Base-by-base conservation (phyloP, 2,113 vertebrate genomes). In the Lota lota region DNA sequence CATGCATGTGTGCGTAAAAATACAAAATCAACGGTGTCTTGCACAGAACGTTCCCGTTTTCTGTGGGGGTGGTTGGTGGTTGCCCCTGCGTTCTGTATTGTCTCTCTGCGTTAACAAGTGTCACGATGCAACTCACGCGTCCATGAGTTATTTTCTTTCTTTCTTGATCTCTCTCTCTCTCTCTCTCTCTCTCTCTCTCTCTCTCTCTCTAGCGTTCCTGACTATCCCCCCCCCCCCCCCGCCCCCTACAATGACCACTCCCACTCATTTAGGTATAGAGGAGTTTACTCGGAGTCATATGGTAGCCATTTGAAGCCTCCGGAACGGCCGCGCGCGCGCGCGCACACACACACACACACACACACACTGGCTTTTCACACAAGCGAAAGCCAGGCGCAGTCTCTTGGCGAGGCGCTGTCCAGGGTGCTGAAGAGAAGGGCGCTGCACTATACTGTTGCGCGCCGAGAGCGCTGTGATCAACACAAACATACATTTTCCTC, bases 201-300 rank as follows among this genome's bases (percentile, higher is more conserved):
- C 40, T 47, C 40, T 47, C 40, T 47, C 21, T 33, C 28, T 33
- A 33, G 28, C 28, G 28, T 33, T 5, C 28, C 28, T 33, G 28
- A 33, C 28, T 20, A 40, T 64, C 40, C 40, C 60, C 61, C 33
- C 15, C 14, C 6, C 19, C 28, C 51, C 51, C 40, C 57, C 53
- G 17, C 10, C 36, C 22, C 83, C 81, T 72, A 69, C 77, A 17
- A 5, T 76, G 76, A 83, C 77, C 88, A 84, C 84, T 79, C 75
- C 82, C 58, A 68, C 83, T 79, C 65, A 70, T 68, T 20, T 22
- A 51, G 78, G 28, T 22, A 72, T 63, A 54, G 65, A 28, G 40
- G 20, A 64, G 54, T 51, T 66, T 14, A 67, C 59, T 62, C 0
- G 7, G 5, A 59, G 60, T 72, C 66, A 50, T 24, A 58, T 61